Evolutionary conservation across 2,888 invertebrate genomes (phyloP).

Genomic region (Ophonus ardosiacus): DNA sequence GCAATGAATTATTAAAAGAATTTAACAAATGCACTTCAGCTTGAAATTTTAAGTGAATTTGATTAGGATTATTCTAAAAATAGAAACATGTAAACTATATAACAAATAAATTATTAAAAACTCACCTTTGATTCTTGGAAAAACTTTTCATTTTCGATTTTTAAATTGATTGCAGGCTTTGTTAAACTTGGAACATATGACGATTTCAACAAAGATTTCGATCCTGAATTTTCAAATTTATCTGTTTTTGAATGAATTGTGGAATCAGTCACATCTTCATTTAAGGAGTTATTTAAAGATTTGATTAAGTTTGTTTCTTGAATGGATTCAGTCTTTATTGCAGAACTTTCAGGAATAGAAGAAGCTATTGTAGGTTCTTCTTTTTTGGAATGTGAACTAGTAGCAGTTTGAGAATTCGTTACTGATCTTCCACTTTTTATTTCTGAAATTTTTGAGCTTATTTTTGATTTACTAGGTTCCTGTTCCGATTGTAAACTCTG

Average conservation of each 20-base stretch:
- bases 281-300: slow-evolving; percentile 11
- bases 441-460: neutral
- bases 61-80: slow-evolving; percentile 74
- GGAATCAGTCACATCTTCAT: slow-evolving; percentile 1
- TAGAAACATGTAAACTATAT: slow-evolving; percentile 53
- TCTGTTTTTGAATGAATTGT: neutral
- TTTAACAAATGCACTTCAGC: slow-evolving; percentile 81
- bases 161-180: slow-evolving; percentile 43
- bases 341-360: slow-evolving; percentile 28
- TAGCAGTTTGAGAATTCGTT: neutral
- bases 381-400: slow-evolving; percentile 27
- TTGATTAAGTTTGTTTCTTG: slow-evolving; percentile 17
- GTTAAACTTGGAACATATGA: slow-evolving; percentile 28
- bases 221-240: neutral
- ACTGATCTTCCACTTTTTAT: neutral
- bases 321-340: slow-evolving; percentile 44
- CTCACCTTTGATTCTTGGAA: slow-evolving; percentile 27
- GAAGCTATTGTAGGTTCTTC: slow-evolving; percentile 4
- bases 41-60: slow-evolving; percentile 80
- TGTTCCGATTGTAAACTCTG: neutral
- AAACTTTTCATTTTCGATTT: slow-evolving; percentile 43
- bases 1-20: slow-evolving; percentile 79
- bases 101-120: neutral
- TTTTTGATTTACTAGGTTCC: neutral
- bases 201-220: slow-evolving; percentile 16